Percentiles rank a stretch among this genome's conserved stretches.
Conservation (phyloP, 1,140 invertebrate species). For the Scylla paramamosain region DNA sequence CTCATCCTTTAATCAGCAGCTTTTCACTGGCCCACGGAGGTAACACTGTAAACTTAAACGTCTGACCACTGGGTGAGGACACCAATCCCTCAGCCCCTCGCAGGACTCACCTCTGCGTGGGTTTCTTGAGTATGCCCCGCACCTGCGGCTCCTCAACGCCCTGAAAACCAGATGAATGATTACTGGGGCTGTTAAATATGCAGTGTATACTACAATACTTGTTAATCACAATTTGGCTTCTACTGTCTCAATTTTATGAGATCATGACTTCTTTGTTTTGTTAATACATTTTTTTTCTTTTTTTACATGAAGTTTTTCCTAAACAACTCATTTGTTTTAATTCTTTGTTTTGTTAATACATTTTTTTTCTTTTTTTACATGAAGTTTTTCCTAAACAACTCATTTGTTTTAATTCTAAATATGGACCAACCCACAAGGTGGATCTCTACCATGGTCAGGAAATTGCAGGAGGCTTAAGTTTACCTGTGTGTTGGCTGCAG, state of each 20-base stretch:
- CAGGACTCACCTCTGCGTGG: slow-evolving; percentile 44
- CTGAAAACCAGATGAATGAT: not conserved
- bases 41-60: not conserved
- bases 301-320: not conserved
- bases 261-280: not conserved
- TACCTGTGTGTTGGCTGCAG: not conserved
- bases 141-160: slow-evolving; percentile 34
- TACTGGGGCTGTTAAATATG: not conserved
- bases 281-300: not conserved
- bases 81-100: not conserved
- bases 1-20: not conserved
- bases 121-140: slow-evolving; percentile 54
- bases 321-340: not conserved
- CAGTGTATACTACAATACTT: not conserved
- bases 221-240: not conserved
- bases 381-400: not conserved
- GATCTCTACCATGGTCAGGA: not conserved
- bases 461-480: not conserved
- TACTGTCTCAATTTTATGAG: not conserved
- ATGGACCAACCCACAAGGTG: too few relatives aligned
- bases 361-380: not conserved
- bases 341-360: not conserved
- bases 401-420: not conserved
- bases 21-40: not conserved
- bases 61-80: not conserved